Evolutionary conservation across 1,140 invertebrate species (phyloP), one percentile per base, ranked within the genome.

Genomic region (Oncopeltus fasciatus): DNA sequence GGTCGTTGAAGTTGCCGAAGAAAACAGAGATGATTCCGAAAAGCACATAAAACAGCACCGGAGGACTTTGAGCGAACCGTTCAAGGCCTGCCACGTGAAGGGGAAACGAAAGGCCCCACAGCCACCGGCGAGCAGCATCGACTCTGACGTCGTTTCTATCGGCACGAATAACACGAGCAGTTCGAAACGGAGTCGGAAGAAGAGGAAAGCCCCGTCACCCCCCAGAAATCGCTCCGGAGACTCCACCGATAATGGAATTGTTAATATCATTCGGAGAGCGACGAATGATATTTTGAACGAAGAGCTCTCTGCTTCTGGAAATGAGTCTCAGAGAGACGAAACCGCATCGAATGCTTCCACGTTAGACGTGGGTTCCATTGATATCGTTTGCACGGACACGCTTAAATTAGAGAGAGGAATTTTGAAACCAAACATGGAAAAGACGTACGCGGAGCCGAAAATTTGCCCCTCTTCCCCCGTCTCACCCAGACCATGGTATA

Each of bases 61-160:
- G 63, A 72, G 77, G 64, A 79, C 78, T 11, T 72, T 76, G 2
- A 82, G 81, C 70, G 80, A 81, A 69, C 76, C 72, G 28, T 74
- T 70, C 46, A 78, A 73, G 70, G 72, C 69, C 69, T 74, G 70
- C 2, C 83, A 87, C 71, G 84, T 87, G 0, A 85, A 84, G 65
- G 85, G 85, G 14, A 88, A 88, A 68, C 73, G 86, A 38, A 80
- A 78, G 68, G 86, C 86, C 1, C 85, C 85, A 0, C 78, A 78
- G 65, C 85, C 86, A 12, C 86, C 86, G 11, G 3, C 5, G 27
- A 47, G 12, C 3, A 53, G 28, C 21, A 49, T 12, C 12, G 24
- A 24, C n/a, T 16, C 28, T 21, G 46, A 63, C 12, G n/a, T 28
- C 14, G 18, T 24, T 31, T 29, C 27, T 59, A 8, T 44, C 51